phyloP scores from a whole-genome alignment of 2,888 invertebrate genomes.

The Monoplex corrugatus region DNA sequence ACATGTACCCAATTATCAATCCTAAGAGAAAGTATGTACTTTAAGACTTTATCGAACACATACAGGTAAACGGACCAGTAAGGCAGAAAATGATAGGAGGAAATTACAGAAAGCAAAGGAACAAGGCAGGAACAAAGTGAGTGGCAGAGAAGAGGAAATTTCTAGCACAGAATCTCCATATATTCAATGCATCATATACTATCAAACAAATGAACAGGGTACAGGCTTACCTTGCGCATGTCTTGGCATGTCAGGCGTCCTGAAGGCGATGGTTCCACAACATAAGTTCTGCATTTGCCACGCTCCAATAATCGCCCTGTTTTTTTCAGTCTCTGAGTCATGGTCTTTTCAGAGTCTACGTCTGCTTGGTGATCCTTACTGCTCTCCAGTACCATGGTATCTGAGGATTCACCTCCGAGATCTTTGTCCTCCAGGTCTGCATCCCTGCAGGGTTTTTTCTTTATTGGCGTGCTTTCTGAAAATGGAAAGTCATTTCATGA shows the following conservation, averaged over 20 bases:
- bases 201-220: too few relatives aligned
- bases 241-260: constrained; percentile 66
- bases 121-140: too few relatives aligned
- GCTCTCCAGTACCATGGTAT: background rate
- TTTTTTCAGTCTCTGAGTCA: constrained; percentile 52
- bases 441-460: background rate
- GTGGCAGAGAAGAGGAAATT: background rate
- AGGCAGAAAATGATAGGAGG: too few relatives aligned
- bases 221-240: constrained; percentile 63
- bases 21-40: too few relatives aligned
- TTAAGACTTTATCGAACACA: too few relatives aligned
- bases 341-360: background rate
- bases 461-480: background rate
- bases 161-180: background rate
- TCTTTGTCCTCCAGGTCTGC: background rate
- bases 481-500: background rate
- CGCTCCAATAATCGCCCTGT: constrained; percentile 62
- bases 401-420: background rate
- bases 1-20: too few relatives aligned
- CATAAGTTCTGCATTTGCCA: constrained; percentile 61
- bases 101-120: too few relatives aligned
- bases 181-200: background rate
- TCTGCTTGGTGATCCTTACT: background rate
- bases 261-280: constrained; percentile 58
- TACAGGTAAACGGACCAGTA: too few relatives aligned